phyloP scores from a whole-genome alignment of 2,888 invertebrate genomes.

The Pimpla rufipes region DNA sequence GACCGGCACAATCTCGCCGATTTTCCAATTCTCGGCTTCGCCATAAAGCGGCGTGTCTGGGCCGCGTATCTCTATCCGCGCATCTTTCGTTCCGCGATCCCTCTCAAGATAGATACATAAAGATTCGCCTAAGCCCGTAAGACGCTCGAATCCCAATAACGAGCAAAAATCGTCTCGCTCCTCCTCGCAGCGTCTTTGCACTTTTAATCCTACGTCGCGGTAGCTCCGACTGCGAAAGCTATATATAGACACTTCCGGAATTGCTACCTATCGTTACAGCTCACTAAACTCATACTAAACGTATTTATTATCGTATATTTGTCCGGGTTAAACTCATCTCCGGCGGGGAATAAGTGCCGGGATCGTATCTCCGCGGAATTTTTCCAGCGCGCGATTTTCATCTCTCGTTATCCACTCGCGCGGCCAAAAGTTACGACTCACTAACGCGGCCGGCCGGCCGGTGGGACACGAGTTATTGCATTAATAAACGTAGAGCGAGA shows the following conservation, averaged over 20 bases:
- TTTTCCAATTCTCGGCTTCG: not conserved
- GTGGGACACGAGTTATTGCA: not conserved
- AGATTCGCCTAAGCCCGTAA: not conserved
- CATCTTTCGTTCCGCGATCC: not conserved
- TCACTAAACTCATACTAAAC: slow-evolving; percentile 3
- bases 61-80: not conserved
- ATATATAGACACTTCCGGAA: not conserved
- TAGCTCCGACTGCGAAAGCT: not conserved
- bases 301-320: slow-evolving; percentile 12
- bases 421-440: not conserved
- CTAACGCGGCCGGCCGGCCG: not conserved
- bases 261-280: too few relatives aligned
- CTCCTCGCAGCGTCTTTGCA: not conserved
- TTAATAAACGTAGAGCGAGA: slow-evolving; percentile 1
- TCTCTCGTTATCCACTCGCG: slow-evolving; percentile 10
- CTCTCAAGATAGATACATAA: not conserved
- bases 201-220: not conserved
- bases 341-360: not conserved
- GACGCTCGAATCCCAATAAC: not conserved
- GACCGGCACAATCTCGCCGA: not conserved
- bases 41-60: not conserved
- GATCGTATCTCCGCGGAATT: not conserved
- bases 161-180: not conserved
- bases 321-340: slow-evolving; percentile 1
- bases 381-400: not conserved